Evolutionary conservation across 2,797 vertebrate genomes (phyloP).

Genomic region (Danionella dracula): DNA sequence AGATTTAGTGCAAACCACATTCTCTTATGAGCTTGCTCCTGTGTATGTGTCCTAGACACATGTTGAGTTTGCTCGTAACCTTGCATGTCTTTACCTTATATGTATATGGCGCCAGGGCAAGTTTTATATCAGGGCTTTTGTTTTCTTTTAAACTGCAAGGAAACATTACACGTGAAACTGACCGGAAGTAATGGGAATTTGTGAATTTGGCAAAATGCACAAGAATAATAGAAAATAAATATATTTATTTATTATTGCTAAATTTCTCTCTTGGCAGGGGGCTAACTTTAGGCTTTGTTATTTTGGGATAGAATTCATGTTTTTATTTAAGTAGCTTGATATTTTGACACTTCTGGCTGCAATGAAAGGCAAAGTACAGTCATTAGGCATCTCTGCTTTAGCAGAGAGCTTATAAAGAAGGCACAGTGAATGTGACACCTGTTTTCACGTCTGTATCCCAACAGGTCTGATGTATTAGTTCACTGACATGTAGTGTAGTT

Average conservation of each 20-base stretch:
- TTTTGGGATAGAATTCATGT: slow-evolving; percentile 9
- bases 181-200: no score
- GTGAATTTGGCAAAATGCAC: no score
- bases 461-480: slow-evolving; percentile 25
- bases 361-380: slow-evolving; percentile 26
- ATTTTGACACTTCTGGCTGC: slow-evolving; percentile 21
- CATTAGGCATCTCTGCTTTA: slow-evolving; percentile 19
- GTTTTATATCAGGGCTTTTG: slow-evolving; percentile 9
- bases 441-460: slow-evolving; percentile 1
- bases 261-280: no score
- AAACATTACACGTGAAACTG: no score
- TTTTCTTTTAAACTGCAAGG: slow-evolving; percentile 15
- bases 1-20: no score
- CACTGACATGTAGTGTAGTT: not conserved
- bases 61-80: not conserved
- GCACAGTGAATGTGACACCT: not conserved
- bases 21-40: not conserved
- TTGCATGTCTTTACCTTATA: slow-evolving; percentile 50
- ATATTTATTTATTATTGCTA: no score
- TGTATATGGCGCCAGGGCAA: not conserved
- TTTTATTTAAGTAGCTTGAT: slow-evolving; percentile 9
- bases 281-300: no score
- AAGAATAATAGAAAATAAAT: no score
- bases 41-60: not conserved
- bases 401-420: slow-evolving; percentile 22